These are phyloP conservation scores for Anas acuta DNA, from an alignment of 2,797 vertebrate genomes.

Conservation along the genomic window DNA sequence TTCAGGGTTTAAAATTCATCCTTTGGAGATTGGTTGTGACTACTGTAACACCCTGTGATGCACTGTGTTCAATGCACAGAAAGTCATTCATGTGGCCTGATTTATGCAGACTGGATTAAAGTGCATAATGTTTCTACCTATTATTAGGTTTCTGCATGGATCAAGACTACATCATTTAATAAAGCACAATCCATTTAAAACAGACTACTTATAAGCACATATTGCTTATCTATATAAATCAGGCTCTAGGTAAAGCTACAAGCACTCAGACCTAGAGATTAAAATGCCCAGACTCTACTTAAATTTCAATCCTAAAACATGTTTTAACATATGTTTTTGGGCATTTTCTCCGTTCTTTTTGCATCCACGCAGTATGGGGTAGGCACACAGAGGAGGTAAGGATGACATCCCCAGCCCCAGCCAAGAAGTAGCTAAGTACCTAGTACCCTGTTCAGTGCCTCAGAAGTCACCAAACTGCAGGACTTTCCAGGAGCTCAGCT, in stretches of 20 bases:
- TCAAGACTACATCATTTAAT: neutral
- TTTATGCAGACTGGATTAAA: neutral
- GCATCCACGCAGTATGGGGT: too few species aligned
- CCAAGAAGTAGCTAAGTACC: too few species aligned
- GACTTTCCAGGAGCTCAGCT: neutral
- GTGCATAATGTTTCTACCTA: neutral
- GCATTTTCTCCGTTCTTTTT: neutral
- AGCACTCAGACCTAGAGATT: neutral
- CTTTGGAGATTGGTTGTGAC: neutral
- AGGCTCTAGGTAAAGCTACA: neutral
- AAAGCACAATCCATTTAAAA: neutral
- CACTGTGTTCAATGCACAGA: neutral
- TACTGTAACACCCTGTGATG: neutral
- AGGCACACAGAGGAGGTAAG: neutral
- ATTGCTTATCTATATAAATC: neutral
- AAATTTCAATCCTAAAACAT: neutral
- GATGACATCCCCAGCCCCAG: neutral
- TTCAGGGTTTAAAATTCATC: neutral
- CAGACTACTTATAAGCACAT: neutral
- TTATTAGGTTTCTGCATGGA: neutral
- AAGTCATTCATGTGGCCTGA: neutral
- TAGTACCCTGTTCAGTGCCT: neutral
- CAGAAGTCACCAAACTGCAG: accelerated
- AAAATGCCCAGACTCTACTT: neutral
- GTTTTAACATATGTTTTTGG: neutral